Percentiles rank a stretch among this genome's conserved stretches.
Conservation (phyloP, 1,140 invertebrate genomes). For the Grapholita molesta region DNA sequence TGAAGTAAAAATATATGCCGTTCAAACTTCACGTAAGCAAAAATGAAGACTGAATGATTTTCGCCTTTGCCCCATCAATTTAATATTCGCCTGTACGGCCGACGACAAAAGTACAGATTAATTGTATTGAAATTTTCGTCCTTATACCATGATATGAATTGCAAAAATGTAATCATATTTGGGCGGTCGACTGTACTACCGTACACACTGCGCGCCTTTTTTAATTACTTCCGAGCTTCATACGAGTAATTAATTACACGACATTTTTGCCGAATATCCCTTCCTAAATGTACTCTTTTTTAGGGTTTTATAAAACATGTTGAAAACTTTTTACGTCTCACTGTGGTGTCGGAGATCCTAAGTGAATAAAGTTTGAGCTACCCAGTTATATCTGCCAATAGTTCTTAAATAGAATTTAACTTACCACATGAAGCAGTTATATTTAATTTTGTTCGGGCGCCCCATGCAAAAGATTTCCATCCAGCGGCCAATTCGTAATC, state of each 20-base stretch:
- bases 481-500: too few relatives aligned
- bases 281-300: neutral
- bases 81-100: neutral
- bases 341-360: too few relatives aligned
- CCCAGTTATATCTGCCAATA: too few relatives aligned
- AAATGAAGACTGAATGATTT: neutral
- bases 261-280: neutral
- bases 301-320: neutral
- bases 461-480: too few relatives aligned
- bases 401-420: too few relatives aligned
- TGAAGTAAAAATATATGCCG: neutral
- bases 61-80: too few relatives aligned
- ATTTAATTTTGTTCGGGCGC: too few relatives aligned
- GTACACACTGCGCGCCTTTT: neutral
- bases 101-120: neutral
- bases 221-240: neutral
- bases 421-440: too few relatives aligned
- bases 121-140: neutral
- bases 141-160: neutral
- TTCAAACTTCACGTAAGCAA: neutral
- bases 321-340: too few relatives aligned
- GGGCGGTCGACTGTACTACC: neutral
- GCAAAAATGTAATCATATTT: neutral
- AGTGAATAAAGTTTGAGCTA: too few relatives aligned
- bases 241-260: neutral